Percentiles rank a stretch among this genome's conserved stretches.
These are phyloP conservation scores for Heterodera schachtii DNA, from an alignment of 1,140 invertebrate genomes.

Conservation along the genomic window DNA sequence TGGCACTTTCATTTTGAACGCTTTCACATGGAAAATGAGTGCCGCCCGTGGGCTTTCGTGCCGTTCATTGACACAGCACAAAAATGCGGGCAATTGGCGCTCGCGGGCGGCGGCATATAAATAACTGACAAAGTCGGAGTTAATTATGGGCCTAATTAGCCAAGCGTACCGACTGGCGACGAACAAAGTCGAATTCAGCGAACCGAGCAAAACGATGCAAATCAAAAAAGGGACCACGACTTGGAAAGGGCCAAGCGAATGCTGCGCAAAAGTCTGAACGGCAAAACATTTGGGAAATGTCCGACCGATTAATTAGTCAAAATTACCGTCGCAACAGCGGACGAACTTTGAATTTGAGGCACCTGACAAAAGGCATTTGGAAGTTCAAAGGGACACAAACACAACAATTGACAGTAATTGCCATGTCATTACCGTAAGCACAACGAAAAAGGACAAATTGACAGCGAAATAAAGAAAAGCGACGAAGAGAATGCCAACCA, in stretches of 20 bases:
- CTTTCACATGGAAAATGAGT: slow-evolving; percentile 43
- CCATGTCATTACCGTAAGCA: slow-evolving; percentile 28
- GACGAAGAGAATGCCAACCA: slow-evolving; percentile 49
- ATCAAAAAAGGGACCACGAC: slow-evolving; percentile 60
- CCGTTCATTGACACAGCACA: slow-evolving; percentile 46
- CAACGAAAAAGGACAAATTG: slow-evolving; percentile 53
- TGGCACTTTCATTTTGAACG: not conserved
- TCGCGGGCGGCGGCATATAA: slow-evolving; percentile 55
- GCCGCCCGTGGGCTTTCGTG: slow-evolving; percentile 48
- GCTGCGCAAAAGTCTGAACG: slow-evolving; percentile 55
- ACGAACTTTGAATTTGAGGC: slow-evolving; percentile 41
- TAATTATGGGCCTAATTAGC: not conserved
- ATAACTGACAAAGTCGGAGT: slow-evolving; percentile 41
- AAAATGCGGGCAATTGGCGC: slow-evolving; percentile 54
- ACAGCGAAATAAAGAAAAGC: slow-evolving; percentile 50
- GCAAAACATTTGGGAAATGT: no score
- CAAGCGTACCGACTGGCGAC: slow-evolving; percentile 42
- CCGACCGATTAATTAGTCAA: no score
- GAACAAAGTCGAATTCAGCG: slow-evolving; percentile 61
- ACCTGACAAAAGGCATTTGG: slow-evolving; percentile 8
- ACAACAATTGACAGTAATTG: not conserved
- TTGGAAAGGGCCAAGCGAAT: slow-evolving; percentile 52
- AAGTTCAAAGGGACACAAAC: not conserved
- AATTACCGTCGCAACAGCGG: slow-evolving; percentile 46
- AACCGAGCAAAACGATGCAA: slow-evolving; percentile 57